phyloP scores from a whole-genome alignment of 1,140 invertebrate species.

The Drosophila setifemur region DNA sequence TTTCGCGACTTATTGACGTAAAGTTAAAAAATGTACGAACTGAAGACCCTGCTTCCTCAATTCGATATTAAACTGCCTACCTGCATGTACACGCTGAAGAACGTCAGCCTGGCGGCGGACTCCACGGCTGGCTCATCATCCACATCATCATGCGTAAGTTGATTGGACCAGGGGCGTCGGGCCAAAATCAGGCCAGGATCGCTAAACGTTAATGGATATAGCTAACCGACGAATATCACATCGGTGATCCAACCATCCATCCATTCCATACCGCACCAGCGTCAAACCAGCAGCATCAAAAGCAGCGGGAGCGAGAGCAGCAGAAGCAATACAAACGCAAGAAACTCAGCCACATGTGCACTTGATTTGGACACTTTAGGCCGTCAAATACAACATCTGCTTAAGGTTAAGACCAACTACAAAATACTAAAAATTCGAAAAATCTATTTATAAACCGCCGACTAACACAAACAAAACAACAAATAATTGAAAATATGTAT shows the following conservation, averaged over 20 bases:
- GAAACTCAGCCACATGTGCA: slow-evolving; percentile 58
- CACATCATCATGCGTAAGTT: slow-evolving; percentile 52
- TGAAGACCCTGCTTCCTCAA: slow-evolving; percentile 77
- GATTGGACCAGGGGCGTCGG: slow-evolving; percentile 9
- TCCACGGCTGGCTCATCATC: slow-evolving; percentile 7
- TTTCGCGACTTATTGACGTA: neutral
- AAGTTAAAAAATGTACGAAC: slow-evolving; percentile 69
- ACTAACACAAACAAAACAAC: slow-evolving; percentile 33
- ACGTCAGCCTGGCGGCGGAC: slow-evolving; percentile 47
- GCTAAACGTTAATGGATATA: slow-evolving; percentile 8
- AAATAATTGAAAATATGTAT: slow-evolving; percentile 28
- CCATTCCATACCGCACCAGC: slow-evolving; percentile 29
- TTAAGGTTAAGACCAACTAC: slow-evolving; percentile 74
- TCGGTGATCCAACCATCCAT: slow-evolving; percentile 21
- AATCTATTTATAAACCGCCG: slow-evolving; percentile 56
- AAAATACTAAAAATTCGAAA: slow-evolving; percentile 41
- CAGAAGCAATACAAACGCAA: slow-evolving; percentile 25
- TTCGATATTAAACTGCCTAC: slow-evolving; percentile 76
- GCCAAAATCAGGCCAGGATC: slow-evolving; percentile 9
- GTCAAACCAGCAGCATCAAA: slow-evolving; percentile 21
- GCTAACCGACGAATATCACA: slow-evolving; percentile 11
- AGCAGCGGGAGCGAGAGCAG: slow-evolving; percentile 31
- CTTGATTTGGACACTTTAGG: slow-evolving; percentile 81
- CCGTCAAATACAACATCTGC: slow-evolving; percentile 73
- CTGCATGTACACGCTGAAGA: slow-evolving; percentile 81